Percentiles rank a stretch among this genome's conserved stretches.
These are phyloP conservation scores for Ailuropoda melanoleuca DNA, from an alignment of 2,113 vertebrate genomes.

Conservation along the genomic window DNA sequence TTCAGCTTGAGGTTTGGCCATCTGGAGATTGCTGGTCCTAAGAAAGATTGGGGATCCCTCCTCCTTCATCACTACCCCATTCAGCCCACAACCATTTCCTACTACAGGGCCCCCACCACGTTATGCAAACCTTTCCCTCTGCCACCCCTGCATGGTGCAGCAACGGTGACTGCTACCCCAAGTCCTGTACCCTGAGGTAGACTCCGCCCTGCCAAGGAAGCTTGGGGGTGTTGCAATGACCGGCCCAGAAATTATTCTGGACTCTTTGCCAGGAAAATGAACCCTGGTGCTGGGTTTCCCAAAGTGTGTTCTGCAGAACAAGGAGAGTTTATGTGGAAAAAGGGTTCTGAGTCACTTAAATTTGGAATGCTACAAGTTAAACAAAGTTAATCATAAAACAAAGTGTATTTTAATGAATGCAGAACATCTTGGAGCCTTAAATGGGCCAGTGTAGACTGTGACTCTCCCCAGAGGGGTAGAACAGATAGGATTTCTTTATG, in stretches of 20 bases:
- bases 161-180: neutral
- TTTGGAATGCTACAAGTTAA: neutral
- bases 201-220: neutral
- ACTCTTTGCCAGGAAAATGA: neutral
- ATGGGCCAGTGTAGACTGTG: neutral
- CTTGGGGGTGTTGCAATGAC: neutral
- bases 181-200: neutral
- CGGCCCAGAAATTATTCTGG: neutral
- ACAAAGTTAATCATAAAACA: neutral
- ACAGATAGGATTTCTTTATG: neutral
- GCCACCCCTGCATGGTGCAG: too few species aligned
- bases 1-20: neutral
- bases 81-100: neutral
- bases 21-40: neutral
- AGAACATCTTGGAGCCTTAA: neutral
- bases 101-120: neutral
- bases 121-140: neutral
- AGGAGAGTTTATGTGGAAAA: neutral
- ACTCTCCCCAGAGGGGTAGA: accelerated
- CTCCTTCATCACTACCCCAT: too few species aligned
- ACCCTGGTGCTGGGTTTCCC: neutral
- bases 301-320: neutral
- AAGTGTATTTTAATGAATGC: neutral
- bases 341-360: neutral
- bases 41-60: neutral